Evolutionary conservation across 2,888 invertebrate species (phyloP).

Genomic region (Lasioglossum leucozonium): DNA sequence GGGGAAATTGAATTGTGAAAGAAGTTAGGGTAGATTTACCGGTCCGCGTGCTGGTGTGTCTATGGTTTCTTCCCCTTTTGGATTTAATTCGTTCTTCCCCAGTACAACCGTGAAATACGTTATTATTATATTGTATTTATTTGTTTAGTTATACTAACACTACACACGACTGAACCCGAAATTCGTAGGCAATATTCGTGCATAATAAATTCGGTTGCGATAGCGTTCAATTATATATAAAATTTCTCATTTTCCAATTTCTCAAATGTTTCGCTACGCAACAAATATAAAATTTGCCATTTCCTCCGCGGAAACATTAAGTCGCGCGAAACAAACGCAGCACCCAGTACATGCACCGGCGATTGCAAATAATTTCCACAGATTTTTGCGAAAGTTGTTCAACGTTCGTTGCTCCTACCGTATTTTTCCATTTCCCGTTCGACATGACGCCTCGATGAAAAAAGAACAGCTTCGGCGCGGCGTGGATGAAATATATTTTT

Average conservation of each 20-base stretch:
- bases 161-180: neutral
- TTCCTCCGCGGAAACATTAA: neutral
- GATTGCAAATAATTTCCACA: neutral
- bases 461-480: neutral
- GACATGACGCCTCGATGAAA: neutral
- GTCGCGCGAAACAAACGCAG: neutral
- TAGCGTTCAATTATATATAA: neutral
- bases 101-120: neutral
- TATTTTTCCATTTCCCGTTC: neutral
- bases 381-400: neutral
- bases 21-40: neutral
- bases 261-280: neutral
- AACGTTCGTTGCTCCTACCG: neutral
- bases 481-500: neutral
- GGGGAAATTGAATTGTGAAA: conserved; percentile 5
- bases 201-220: too few relatives aligned
- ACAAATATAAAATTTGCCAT: neutral
- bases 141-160: neutral
- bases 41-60: neutral
- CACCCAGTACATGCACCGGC: neutral
- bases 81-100: neutral
- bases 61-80: neutral
- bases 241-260: neutral
- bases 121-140: neutral
- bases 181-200: neutral